Evolutionary conservation across 2,888 invertebrate genomes (phyloP), one percentile per base, ranked within the genome.

Genomic region (Argyresthia goedartella): DNA sequence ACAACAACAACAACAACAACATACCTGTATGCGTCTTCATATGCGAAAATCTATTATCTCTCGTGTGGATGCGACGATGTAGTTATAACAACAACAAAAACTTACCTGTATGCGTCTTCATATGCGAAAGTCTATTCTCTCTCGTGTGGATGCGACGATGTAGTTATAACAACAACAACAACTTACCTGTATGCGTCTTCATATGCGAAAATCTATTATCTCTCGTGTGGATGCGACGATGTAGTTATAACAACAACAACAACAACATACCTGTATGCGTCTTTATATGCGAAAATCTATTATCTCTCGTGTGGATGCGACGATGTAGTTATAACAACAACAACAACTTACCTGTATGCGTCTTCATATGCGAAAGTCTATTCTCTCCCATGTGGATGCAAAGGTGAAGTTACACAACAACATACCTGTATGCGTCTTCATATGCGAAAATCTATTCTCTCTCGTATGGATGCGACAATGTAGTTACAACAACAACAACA

Each of bases 401-500:
- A n/a, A n/a, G n/a, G n/a, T n/a, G n/a, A n/a, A n/a, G n/a, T n/a
- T n/a, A n/a, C n/a, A n/a, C n/a, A n/a, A n/a, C n/a, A n/a, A n/a
- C n/a, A n/a, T n/a, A n/a, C n/a, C n/a, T n/a, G n/a, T n/a, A n/a
- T n/a, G n/a, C n/a, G n/a, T n/a, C n/a, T n/a, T n/a, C n/a, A n/a
- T n/a, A n/a, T n/a, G n/a, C n/a, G n/a, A n/a, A n/a, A n/a, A n/a
- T n/a, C n/a, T n/a, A n/a, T 92, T 88, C 69, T 96, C 96, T 10
- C 95, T 94, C 0, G 95, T 95, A 73, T 95, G 95, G 48, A 95
- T 95, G 52, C 95, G 88, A 0, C 95, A 88, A 71, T 96, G 96
- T 0, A 96, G n/a, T n/a, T n/a, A n/a, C n/a, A n/a, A n/a, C n/a
- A n/a, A n/a, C n/a, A n/a, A n/a, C n/a, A n/a, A n/a, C n/a, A 8